Evolutionary conservation across 2,113 vertebrate genomes (phyloP), one percentile per base, ranked within the genome.

Genomic region (Ivindomyrus marchei): DNA sequence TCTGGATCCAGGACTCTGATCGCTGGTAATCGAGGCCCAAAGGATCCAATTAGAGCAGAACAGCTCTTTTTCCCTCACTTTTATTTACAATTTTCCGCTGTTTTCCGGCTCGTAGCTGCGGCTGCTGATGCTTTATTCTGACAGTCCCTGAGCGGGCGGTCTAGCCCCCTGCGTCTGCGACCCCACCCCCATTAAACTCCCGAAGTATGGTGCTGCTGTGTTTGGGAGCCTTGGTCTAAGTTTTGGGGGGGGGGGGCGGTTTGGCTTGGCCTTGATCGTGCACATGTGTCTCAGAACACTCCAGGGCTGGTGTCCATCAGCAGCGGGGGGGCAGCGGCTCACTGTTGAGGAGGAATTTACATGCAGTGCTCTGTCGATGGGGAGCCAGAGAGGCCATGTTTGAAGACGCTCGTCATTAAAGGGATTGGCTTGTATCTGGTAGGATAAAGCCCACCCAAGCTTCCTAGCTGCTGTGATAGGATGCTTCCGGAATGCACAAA

Each of bases 341-440:
- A 24, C 85, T 4, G 62, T 4, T 3, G 11, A 52, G 85, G 49
- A 77, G 31, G 70, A 77, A 52, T 52, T 31, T 31, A 31, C 47
- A 27, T 52, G 13, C 47, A 1, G 46, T 4, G n/a, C 27, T 47
- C 9, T 24, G 47, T 89, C 15, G 2, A 77, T 15, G 7, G 47
- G 13, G 45, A 36, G 27, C 13, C 31, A 80, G 31, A 9, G n/a
- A 46, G 36, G n/a, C 42, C 9, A 50, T 62, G 62, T 31, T 50
- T 36, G 47, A 52, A 52, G 49, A 10, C 24, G 9, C n/a, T 86
- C 13, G 92, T 96, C 96, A 97, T 97, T 92, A 92, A 94, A 96
- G 96, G 95, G 90, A 93, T 95, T 96, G 96, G 96, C 93, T 93
- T 95, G 97, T 95, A 95, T 96, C 96, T 94, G 95, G 93, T 97